Conservation (phyloP, 2,113 vertebrate genomes). For the Amblyornis subalaris region DNA sequence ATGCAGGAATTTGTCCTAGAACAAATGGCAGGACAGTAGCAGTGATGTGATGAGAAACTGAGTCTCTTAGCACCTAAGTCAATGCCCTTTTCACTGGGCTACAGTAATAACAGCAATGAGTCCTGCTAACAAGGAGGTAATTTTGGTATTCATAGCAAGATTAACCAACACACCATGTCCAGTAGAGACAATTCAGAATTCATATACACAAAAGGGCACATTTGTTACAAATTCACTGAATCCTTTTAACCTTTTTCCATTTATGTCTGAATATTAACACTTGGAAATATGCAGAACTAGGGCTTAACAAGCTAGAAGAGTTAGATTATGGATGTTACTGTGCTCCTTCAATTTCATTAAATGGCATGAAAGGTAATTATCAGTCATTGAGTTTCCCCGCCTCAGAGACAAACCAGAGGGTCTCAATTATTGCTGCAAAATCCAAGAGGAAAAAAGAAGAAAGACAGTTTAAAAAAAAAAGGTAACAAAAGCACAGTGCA, state of each 20-base stretch:
- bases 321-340: slow-evolving; percentile 11
- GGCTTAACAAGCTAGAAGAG: slow-evolving; percentile 27
- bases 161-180: slow-evolving; percentile 14
- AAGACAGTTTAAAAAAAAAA: neutral
- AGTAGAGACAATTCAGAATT: slow-evolving; percentile 9
- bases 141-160: slow-evolving; percentile 56
- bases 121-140: slow-evolving; percentile 19
- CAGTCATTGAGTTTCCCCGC: neutral
- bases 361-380: slow-evolving; percentile 13
- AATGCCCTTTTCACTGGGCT: slow-evolving; percentile 9
- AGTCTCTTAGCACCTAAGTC: neutral
- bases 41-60: neutral
- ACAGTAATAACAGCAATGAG: neutral
- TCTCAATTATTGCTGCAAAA: neutral
- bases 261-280: slow-evolving; percentile 43
- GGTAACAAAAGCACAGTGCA: neutral
- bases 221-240: slow-evolving; percentile 40
- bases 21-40: neutral
- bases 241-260: slow-evolving; percentile 63
- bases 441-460: neutral
- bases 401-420: neutral
- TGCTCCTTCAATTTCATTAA: slow-evolving; percentile 32
- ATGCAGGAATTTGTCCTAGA: neutral
- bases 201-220: slow-evolving; percentile 39
- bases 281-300: neutral